Base-by-base conservation (phyloP, 1,140 invertebrate genomes). In the Sipha flava region DNA sequence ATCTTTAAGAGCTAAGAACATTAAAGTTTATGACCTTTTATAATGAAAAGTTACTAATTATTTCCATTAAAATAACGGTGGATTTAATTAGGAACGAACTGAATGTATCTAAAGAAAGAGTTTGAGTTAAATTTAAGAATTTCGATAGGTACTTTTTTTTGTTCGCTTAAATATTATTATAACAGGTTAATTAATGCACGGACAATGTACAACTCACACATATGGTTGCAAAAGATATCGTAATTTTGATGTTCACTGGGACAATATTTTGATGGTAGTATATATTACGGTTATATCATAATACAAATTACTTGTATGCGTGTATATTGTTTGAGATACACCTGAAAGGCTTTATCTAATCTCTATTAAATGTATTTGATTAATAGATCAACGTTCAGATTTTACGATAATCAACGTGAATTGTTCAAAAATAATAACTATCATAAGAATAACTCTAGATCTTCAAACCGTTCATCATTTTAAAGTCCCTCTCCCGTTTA, bases 61-160 rank as follows among this genome's bases (percentile, higher is more conserved):
- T 70, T 70, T 70, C 43, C 40, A 47, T 45, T 47, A 26, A 70
- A 70, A 47, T 47, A 47, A 47, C 66, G 66, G 29, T 29, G 29
- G 66, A 70, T 70, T 70, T 70, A 68, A 68, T 70, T 70, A 70
- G 14, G 37, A 68, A 45, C 23, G n/a, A 68, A 43, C 37, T n/a
- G 26, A 29, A 70, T 29, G 45, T 40, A 40, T 66, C n/a, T 12
- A 66, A 40, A 66, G 34, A 66, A 66, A 43, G n/a, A n/a, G 34
- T 43, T 66, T 43, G 40, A 5, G 34, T 40, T 66, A 34, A 62
- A 62, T 34, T 62, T 34, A 9, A 37, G 29, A 7, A n/a, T 62
- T 4, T 10, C 31, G 21, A 26, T 57, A 57, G n/a, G n/a, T n/a
- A n/a, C n/a, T n/a, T n/a, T n/a, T 57, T 29, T 57, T 57, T 23